These are phyloP conservation scores for Stenotaenia linearis DNA, from an alignment of 2,888 invertebrate genomes.

Conservation along the genomic window DNA sequence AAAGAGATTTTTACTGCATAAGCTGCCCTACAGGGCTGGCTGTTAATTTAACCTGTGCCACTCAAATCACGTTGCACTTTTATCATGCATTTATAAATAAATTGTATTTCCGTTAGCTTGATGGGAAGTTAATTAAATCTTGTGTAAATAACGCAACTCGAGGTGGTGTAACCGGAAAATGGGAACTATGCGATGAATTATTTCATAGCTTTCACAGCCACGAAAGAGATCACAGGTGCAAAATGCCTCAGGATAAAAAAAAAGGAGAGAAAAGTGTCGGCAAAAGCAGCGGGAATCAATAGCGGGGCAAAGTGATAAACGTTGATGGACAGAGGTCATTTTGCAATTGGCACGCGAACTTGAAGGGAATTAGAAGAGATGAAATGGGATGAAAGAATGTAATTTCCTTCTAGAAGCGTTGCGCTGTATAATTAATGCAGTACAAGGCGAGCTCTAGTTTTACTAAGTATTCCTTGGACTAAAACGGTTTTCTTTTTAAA, in stretches of 20 bases:
- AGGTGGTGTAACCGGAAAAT: neutral
- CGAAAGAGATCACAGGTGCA: neutral
- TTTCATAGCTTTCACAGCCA: neutral
- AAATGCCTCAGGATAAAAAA: neutral
- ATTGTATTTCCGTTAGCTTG: neutral
- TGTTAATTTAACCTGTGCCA: neutral
- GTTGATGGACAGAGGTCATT: neutral
- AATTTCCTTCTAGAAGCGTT: neutral
- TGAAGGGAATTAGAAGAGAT: neutral
- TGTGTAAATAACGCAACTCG: neutral
- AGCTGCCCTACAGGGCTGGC: too few species aligned
- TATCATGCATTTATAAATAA: too few species aligned
- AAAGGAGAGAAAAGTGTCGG: neutral
- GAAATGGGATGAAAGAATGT: neutral
- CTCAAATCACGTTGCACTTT: neutral
- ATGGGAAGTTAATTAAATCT: neutral
- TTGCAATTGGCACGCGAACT: neutral
- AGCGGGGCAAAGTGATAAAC: neutral
- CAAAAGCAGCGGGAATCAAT: neutral
- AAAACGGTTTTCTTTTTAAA: too few species aligned
- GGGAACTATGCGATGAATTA: neutral
- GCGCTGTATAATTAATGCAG: neutral
- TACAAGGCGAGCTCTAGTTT: neutral
- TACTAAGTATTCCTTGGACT: too few species aligned
- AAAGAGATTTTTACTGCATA: too few species aligned